phyloP scores from a whole-genome alignment of 2,888 invertebrate species.

The Deilephila porcellus region DNA sequence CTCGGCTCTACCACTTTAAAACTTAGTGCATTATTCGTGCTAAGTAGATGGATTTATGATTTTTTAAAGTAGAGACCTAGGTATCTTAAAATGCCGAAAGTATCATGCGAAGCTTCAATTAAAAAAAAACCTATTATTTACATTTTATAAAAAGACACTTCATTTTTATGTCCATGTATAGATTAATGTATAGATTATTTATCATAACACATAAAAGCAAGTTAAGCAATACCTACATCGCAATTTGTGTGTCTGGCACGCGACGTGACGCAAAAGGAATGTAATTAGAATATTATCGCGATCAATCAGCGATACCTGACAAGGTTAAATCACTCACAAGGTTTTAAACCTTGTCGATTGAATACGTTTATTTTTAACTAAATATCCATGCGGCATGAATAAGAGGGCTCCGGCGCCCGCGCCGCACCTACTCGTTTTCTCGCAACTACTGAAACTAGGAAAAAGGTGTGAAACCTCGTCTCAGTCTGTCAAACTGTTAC shows the following conservation, averaged over 20 bases:
- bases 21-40: no score
- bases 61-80: no score
- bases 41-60: no score
- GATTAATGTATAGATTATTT: background rate
- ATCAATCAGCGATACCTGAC: background rate
- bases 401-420: background rate
- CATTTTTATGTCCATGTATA: no score
- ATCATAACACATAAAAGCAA: background rate
- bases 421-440: background rate
- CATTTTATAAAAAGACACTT: no score
- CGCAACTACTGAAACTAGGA: background rate
- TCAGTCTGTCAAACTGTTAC: background rate
- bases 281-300: conserved; percentile 23
- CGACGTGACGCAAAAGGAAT: background rate
- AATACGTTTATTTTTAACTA: background rate
- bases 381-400: background rate
- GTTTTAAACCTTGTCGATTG: background rate
- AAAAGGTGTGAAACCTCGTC: conserved; percentile 5
- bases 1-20: no score
- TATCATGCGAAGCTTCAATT: no score
- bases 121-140: no score
- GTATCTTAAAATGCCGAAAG: no score
- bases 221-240: background rate
- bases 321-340: background rate
- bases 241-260: background rate